Percentiles rank a stretch among this genome's conserved stretches.
These are phyloP conservation scores for Boulengerochromis microlepis DNA, from an alignment of 2,113 vertebrate species.

Conservation along the genomic window DNA sequence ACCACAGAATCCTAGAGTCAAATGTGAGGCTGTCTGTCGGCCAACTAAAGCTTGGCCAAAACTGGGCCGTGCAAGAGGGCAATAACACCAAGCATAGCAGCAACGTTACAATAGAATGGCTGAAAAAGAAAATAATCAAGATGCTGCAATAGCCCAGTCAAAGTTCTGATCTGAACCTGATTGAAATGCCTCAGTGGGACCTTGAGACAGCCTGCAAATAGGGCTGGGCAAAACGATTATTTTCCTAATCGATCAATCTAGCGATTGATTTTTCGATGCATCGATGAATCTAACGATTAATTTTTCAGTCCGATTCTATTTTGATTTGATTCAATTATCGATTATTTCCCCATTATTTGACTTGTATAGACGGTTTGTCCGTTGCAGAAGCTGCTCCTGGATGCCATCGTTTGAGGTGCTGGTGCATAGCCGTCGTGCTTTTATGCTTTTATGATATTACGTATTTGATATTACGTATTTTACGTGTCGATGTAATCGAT, in stretches of 20 bases:
- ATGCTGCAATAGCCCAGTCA: fast-evolving
- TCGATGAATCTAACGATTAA: neutral
- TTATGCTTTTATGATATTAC: no score
- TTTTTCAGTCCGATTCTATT: neutral
- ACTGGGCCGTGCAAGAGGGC: neutral
- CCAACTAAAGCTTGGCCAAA: neutral
- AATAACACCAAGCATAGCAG: neutral
- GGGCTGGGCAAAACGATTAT: neutral
- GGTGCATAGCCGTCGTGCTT: fast-evolving
- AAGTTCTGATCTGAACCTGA: neutral
- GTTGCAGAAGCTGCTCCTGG: neutral
- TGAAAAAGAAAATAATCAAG: neutral
- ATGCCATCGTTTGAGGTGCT: neutral
- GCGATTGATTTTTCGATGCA: neutral
- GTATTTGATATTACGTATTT: no score
- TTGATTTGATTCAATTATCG: neutral
- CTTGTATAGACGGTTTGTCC: neutral
- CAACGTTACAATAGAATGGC: neutral
- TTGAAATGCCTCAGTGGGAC: neutral
- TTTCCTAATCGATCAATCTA: neutral
- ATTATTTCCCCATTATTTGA: neutral
- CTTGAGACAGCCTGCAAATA: neutral
- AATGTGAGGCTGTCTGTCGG: neutral
- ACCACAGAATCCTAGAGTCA: neutral
- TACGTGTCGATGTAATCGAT: neutral